phyloP scores from a whole-genome alignment of 1,140 invertebrate species.

The Aphelenchoides avenae region DNA sequence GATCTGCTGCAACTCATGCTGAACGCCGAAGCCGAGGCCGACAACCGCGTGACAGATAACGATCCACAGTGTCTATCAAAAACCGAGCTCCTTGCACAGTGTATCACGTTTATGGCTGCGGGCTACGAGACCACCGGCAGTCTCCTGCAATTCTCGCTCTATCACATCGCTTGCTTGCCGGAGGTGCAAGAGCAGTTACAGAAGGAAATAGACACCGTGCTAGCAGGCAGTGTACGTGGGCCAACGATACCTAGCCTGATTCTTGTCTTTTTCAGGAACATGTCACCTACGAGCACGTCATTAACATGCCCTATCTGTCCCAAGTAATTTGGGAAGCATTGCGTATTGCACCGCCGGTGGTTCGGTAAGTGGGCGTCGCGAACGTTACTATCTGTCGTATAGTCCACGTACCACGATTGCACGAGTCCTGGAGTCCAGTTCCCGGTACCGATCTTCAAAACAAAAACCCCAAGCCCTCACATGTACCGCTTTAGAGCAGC shows the following conservation, averaged over 20 bases:
- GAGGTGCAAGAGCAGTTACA: constrained; percentile 48
- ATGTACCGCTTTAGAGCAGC: too few relatives aligned
- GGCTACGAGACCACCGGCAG: constrained; percentile 58
- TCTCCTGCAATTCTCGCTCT: constrained; percentile 41
- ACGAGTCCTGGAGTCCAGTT: neutral
- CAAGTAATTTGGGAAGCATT: constrained; percentile 28
- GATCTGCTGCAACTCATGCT: too few relatives aligned
- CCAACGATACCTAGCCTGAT: too few relatives aligned
- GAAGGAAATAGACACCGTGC: constrained; percentile 19
- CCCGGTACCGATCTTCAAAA: too few relatives aligned
- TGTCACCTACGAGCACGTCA: constrained; percentile 20
- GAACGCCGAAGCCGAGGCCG: too few relatives aligned
- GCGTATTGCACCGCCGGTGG: constrained; percentile 19
- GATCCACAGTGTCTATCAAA: constrained; percentile 11
- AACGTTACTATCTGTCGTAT: neutral
- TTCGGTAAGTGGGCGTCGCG: constrained; percentile 8
- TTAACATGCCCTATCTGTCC: constrained; percentile 14
- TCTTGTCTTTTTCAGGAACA: constrained; percentile 17
- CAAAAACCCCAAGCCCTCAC: too few relatives aligned
- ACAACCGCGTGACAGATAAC: too few relatives aligned
- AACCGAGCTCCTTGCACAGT: constrained; percentile 22
- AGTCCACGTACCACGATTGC: neutral
- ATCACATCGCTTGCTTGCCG: constrained; percentile 51
- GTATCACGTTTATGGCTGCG: constrained; percentile 16
- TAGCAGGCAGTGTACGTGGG: constrained; percentile 21